Evolutionary conservation across 2,888 invertebrate species (phyloP).

Genomic region (Melinaea menophilus): DNA sequence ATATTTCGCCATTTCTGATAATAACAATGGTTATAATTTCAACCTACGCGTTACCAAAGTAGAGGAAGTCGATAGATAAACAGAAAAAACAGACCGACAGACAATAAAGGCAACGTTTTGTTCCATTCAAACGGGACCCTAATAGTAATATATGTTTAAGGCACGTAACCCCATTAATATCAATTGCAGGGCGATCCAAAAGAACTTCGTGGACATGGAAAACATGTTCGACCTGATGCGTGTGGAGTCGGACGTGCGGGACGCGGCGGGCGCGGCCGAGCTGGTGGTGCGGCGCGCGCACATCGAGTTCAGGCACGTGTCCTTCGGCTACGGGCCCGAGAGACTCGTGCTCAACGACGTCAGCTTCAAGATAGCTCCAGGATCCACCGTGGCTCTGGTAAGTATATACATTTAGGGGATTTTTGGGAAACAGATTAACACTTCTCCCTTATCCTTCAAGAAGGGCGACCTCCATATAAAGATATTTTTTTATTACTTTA

Average conservation of each 20-base stretch:
- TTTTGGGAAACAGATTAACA: not conserved
- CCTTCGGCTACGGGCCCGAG: slow-evolving; percentile 92
- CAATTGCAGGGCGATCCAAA: slow-evolving; percentile 90
- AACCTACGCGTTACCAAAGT: no score
- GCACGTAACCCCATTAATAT: no score
- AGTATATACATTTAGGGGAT: slow-evolving; percentile 36
- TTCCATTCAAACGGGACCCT: no score
- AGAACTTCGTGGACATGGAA: slow-evolving; percentile 99
- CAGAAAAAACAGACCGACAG: no score
- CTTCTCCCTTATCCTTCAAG: no score
- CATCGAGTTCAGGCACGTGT: slow-evolving; percentile 93
- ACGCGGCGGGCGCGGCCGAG: slow-evolving; percentile 87
- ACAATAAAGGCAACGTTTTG: no score
- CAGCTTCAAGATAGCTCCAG: slow-evolving; percentile 87
- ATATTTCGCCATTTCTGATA: no score
- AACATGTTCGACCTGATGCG: slow-evolving; percentile 98
- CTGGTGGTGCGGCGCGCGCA: slow-evolving; percentile 83
- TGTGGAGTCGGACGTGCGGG: slow-evolving; percentile 91
- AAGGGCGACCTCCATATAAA: no score
- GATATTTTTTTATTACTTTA: no score
- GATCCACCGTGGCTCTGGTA: slow-evolving; percentile 90
- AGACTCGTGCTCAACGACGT: slow-evolving; percentile 85
- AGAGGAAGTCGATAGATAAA: no score
- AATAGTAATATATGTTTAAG: no score
- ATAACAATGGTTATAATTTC: no score